Base-by-base conservation (phyloP, 2,888 invertebrate species). In the Adineta ricciae region DNA sequence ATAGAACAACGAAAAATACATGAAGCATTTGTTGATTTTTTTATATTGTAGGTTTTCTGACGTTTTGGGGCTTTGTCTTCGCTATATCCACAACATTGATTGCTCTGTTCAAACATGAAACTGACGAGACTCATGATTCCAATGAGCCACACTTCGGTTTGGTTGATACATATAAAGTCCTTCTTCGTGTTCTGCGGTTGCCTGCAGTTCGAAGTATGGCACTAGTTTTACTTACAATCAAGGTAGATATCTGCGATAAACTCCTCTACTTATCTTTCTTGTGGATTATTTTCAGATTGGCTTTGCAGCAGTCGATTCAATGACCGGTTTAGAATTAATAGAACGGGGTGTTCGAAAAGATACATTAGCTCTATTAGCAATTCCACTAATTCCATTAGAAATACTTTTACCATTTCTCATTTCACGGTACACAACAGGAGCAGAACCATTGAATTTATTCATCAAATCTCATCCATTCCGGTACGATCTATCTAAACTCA, bases 291-390 rank as follows among this genome's bases (percentile, higher is more conserved):
- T 92, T 86, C 89, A 96, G 93, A 93, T 96, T 87, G 96, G 96
- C 5, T 99, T 98, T 91, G 94, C 96, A 64, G 96, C 97, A 1
- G 94, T 95, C 86, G 99, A 99, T 92, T 94, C 96, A 36, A 95
- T 98, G 0, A 95, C 97, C 36, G 94, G 95, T 3, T 92, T 99
- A 86, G 99, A 99, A 91, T 92, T 99, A 84, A 95, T 98, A 1
- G 98, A 97, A 90, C 94, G 94, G 46, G 99, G 99, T 21, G 95
- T 99, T 83, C 96, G 97, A 0, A 95, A 96, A 89, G 98, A 98
- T 90, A 94, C 95, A 88, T 91, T 99, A 86, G 99, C 97, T 0
- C 91, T 98, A 85, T 92, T 99, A 88, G 96, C 95, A 1, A 93
- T 98, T 54, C 97, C 97, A n/a, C 92, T 99, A 90, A 95, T 97